Percentiles rank a stretch among this genome's conserved stretches.
phyloP scores from a whole-genome alignment of 2,888 invertebrate genomes.

The Gastrophysa polygoni region DNA sequence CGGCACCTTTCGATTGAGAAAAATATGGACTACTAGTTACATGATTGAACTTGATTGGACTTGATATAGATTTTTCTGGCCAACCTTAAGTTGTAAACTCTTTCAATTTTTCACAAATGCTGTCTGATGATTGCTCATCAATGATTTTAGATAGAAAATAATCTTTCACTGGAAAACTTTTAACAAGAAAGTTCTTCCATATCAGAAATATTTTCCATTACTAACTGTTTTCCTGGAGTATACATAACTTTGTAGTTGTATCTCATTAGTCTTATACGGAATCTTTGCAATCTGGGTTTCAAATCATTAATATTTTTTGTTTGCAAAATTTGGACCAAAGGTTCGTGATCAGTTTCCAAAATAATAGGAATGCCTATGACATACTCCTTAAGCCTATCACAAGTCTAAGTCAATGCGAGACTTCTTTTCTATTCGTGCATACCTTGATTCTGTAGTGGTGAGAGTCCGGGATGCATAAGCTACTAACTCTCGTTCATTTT shows the following conservation, averaged over 20 bases:
- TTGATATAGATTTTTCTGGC: neutral
- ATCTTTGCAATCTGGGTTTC: neutral
- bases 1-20: too few species aligned
- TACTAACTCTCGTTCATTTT: neutral
- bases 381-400: conserved; percentile 38
- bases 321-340: conserved; percentile 39
- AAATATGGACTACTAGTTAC: too few species aligned
- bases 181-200: neutral
- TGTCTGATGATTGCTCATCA: conserved; percentile 10
- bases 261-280: neutral
- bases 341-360: conserved; percentile 28
- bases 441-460: neutral
- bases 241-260: conserved; percentile 1
- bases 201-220: conserved; percentile 3
- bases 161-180: conserved; percentile 2
- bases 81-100: neutral
- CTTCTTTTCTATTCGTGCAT: neutral
- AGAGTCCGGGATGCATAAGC: neutral
- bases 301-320: conserved; percentile 16
- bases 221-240: conserved; percentile 13
- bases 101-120: neutral
- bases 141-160: conserved; percentile 16
- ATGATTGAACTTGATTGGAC: too few species aligned
- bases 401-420: conserved; percentile 47
- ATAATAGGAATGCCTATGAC: conserved; percentile 33